phyloP scores from a whole-genome alignment of 2,888 invertebrate species.

The Dermolepida albohirtum region DNA sequence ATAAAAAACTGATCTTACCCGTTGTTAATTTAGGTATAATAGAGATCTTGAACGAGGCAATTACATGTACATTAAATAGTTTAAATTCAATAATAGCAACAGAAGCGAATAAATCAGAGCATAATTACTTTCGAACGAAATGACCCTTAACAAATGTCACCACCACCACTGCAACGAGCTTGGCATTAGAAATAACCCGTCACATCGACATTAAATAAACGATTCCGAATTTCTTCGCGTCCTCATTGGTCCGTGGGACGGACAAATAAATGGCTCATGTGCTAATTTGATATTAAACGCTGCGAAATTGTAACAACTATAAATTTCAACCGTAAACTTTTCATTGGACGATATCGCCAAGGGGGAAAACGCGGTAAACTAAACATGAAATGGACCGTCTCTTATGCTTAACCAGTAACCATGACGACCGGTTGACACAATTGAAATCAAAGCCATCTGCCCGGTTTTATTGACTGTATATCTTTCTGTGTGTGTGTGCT shows the following conservation, averaged over 20 bases:
- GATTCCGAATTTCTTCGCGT: constrained; percentile 44
- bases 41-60: too few species aligned
- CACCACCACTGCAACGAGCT: constrained; percentile 49
- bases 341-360: constrained; percentile 35
- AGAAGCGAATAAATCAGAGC: constrained; percentile 40
- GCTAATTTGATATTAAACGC: constrained; percentile 65
- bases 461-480: constrained; percentile 58
- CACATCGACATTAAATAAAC: constrained; percentile 25
- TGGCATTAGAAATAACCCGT: constrained; percentile 21
- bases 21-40: too few species aligned
- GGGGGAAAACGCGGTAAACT: constrained; percentile 50
- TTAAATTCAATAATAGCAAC: constrained; percentile 30
- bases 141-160: constrained; percentile 52
- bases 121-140: constrained; percentile 46
- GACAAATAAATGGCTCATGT: constrained; percentile 60
- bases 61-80: neutral
- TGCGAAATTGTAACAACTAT: constrained; percentile 54
- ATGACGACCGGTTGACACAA: constrained; percentile 62
- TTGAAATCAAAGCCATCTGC: constrained; percentile 64
- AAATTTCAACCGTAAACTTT: constrained; percentile 49
- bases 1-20: too few species aligned
- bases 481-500: neutral
- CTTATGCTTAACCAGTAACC: constrained; percentile 63
- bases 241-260: constrained; percentile 40
- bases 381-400: constrained; percentile 53